Evolutionary conservation across 2,888 invertebrate genomes (phyloP).

Genomic region (Philaethria dido): DNA sequence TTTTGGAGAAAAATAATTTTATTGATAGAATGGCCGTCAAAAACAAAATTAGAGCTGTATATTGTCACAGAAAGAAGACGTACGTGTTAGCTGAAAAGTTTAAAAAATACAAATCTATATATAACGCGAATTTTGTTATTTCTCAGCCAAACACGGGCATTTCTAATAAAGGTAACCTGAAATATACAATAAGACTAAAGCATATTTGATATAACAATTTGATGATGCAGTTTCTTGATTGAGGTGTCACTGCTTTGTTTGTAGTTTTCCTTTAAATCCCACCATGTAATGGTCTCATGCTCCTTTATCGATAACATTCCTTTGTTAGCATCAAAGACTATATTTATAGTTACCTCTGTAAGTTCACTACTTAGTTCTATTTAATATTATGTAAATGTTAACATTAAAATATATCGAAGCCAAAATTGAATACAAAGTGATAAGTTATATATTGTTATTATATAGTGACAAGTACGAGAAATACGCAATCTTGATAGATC

Average conservation of each 20-base stretch:
- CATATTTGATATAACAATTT: constrained; percentile 54
- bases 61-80: constrained; percentile 67
- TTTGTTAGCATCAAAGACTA: constrained; percentile 57
- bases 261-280: constrained; percentile 47
- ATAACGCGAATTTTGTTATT: constrained; percentile 71
- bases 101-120: constrained; percentile 71
- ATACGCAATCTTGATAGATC: constrained; percentile 71
- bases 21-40: constrained; percentile 76
- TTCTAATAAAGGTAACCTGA: constrained; percentile 63
- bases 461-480: constrained; percentile 13
- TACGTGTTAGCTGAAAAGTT: constrained; percentile 73
- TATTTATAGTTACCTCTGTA: constrained; percentile 69
- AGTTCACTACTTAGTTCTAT: constrained; percentile 56
- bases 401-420: constrained; percentile 56
- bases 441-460: constrained; percentile 52
- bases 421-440: constrained; percentile 72
- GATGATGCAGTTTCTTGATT: constrained; percentile 45
- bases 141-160: constrained; percentile 64
- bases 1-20: constrained; percentile 72
- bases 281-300: constrained; percentile 54
- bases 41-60: constrained; percentile 71
- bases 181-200: constrained; percentile 76
- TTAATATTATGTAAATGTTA: constrained; percentile 23
- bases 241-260: constrained; percentile 27
- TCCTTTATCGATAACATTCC: constrained; percentile 63